Percentiles rank a stretch among this genome's conserved stretches.
Conservation (phyloP, 2,113 vertebrate genomes). For the Hippolais icterina region DNA sequence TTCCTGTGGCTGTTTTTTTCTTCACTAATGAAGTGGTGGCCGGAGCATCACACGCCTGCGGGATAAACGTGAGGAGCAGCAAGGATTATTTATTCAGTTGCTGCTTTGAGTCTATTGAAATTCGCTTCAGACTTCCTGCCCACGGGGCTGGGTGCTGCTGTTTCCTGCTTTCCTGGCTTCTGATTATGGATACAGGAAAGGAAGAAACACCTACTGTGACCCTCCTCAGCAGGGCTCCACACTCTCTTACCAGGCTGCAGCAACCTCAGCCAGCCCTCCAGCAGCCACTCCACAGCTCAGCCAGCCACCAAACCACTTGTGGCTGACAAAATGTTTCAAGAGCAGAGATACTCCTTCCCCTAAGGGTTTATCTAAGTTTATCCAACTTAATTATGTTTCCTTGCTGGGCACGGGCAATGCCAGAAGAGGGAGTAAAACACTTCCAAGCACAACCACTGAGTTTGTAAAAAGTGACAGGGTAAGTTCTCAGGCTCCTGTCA, state of each 20-base stretch:
- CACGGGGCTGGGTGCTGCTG: neutral
- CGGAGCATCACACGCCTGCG: neutral
- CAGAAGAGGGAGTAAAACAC: neutral
- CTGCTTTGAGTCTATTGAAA: neutral
- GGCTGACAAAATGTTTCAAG: neutral
- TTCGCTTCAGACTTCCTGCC: slow-evolving; percentile 3
- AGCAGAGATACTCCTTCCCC: neutral
- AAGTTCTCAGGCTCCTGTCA: neutral
- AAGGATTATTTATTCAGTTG: slow-evolving; percentile 1
- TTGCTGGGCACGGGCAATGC: neutral
- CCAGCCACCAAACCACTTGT: neutral
- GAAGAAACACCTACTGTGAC: neutral
- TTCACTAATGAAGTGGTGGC: neutral
- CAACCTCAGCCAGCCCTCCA: neutral
- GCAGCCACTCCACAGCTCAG: neutral
- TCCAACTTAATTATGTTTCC: neutral
- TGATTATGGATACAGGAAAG: neutral
- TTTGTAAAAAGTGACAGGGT: neutral
- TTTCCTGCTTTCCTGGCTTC: neutral
- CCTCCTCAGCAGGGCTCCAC: neutral
- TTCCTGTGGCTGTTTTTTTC: neutral
- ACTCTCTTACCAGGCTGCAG: neutral
- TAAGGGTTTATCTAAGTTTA: neutral
- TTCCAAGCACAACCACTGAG: neutral
- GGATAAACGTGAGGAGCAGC: neutral